Evolutionary conservation across 2,888 invertebrate species (phyloP).

Genomic region (Nycteola revayana): DNA sequence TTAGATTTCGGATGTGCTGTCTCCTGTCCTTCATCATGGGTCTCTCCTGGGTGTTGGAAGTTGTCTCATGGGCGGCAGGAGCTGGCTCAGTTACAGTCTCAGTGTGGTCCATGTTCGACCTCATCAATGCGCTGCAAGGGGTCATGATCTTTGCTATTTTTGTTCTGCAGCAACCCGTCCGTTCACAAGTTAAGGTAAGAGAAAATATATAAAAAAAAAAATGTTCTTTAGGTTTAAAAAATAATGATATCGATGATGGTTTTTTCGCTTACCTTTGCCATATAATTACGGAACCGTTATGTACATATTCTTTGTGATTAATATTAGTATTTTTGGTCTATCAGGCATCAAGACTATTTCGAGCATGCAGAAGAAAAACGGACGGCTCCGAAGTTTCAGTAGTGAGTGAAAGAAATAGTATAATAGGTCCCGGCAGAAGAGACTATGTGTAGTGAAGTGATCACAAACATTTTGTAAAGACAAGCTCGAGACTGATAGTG

Average conservation of each 20-base stretch:
- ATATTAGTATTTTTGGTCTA: no score
- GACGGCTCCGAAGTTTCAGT: conserved; percentile 70
- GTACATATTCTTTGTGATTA: no score
- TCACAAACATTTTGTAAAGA: conserved; percentile 22
- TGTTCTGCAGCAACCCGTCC: conserved; percentile 74
- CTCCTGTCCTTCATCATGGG: conserved; percentile 86
- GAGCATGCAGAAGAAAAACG: conserved; percentile 60
- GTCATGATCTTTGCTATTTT: conserved; percentile 85
- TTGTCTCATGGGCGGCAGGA: conserved; percentile 84
- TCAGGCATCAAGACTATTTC: conserved; percentile 67
- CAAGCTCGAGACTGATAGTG: conserved; percentile 65
- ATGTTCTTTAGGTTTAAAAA: no score
- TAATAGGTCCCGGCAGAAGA: conserved; percentile 61
- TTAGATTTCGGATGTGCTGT: conserved; percentile 82
- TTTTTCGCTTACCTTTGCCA: no score
- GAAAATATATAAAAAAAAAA: no score
- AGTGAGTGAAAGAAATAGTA: conserved; percentile 72
- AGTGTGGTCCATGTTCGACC: conserved; percentile 84
- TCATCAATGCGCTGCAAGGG: conserved; percentile 87
- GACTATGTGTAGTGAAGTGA: conserved; percentile 63
- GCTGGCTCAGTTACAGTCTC: conserved; percentile 71
- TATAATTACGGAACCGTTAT: no score
- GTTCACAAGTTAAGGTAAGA: conserved; percentile 63
- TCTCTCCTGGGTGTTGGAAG: conserved; percentile 86
- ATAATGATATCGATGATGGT: no score